A percentile compares a stretch with the other conserved stretches of the same genome.
Conservation (phyloP, 2,797 vertebrate genomes). For the Paramormyrops hopkinsi region DNA sequence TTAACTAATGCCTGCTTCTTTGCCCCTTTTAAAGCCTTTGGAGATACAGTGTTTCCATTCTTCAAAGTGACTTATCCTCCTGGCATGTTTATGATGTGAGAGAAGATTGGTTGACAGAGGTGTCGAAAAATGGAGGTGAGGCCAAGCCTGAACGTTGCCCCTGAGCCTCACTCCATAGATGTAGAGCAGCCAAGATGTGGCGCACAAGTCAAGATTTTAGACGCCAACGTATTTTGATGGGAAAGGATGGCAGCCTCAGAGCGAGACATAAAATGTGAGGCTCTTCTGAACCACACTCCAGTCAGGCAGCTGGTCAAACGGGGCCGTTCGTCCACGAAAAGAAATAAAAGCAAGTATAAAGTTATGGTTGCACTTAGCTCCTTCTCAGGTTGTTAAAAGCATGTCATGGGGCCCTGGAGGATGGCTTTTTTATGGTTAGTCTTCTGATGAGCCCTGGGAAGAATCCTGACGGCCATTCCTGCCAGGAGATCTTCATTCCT, state of each 20-base stretch:
- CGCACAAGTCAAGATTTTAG: not conserved
- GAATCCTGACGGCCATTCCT: slow-evolving; percentile 32
- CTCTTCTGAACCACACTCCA: not conserved
- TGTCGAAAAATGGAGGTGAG: not conserved
- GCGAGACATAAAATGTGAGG: not conserved
- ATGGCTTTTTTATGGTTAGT: slow-evolving; percentile 47
- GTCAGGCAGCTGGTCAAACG: not conserved
- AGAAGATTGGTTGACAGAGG: not conserved
- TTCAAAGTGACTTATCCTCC: not conserved
- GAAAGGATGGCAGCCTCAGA: not conserved
- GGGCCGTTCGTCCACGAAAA: not conserved
- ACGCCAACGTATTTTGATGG: not conserved
- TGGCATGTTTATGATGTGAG: not conserved
- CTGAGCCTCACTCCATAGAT: not conserved
- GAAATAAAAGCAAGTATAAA: slow-evolving; percentile 48
- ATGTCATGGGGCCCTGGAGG: slow-evolving; percentile 36
- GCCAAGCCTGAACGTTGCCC: not conserved
- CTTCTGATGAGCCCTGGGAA: slow-evolving; percentile 42
- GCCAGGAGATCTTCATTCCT: slow-evolving; percentile 17
- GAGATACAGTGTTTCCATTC: not conserved
- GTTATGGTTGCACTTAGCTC: slow-evolving; percentile 69
- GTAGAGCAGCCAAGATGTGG: not conserved
- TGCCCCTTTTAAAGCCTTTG: not conserved
- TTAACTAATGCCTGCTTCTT: not conserved
- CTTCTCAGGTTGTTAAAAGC: slow-evolving; percentile 56